Evolutionary conservation across 2,113 vertebrate species (phyloP).

Genomic region (Pteropus alecto): DNA sequence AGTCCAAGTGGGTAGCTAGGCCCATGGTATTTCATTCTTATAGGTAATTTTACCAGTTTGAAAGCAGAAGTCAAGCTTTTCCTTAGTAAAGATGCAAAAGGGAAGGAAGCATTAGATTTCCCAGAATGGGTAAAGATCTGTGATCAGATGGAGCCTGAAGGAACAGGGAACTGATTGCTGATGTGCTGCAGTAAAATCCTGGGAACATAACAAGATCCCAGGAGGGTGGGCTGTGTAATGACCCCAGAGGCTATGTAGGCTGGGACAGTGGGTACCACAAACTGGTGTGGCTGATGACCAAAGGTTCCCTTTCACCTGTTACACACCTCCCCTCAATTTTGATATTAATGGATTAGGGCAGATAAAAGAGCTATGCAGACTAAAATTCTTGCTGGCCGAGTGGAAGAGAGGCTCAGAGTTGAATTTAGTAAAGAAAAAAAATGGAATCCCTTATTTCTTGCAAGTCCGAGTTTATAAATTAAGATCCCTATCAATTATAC

Average conservation of each 20-base stretch:
- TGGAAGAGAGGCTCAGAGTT: neutral
- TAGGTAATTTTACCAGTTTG: slow-evolving; percentile 12
- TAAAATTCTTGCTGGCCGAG: neutral
- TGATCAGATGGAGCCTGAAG: neutral
- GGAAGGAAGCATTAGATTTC: neutral
- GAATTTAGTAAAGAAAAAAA: slow-evolving; percentile 14
- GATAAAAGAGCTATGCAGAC: neutral
- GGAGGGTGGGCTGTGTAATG: neutral
- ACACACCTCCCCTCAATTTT: neutral
- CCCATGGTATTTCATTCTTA: neutral
- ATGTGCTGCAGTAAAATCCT: neutral
- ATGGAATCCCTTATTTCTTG: neutral
- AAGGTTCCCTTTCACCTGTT: neutral
- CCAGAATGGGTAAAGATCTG: neutral
- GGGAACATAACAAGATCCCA: neutral
- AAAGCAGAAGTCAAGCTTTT: slow-evolving; percentile 36
- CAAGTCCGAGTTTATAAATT: neutral
- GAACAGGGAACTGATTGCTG: neutral
- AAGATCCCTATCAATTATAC: slow-evolving; percentile 9
- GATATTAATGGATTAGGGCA: neutral
- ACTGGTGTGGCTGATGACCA: neutral
- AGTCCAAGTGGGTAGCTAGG: slow-evolving; percentile 13
- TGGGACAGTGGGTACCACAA: neutral
- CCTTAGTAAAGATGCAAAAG: slow-evolving; percentile 22
- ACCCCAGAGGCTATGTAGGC: neutral